phyloP scores from a whole-genome alignment of 2,888 invertebrate species.

The Liopterus haemorrhoidalis region DNA sequence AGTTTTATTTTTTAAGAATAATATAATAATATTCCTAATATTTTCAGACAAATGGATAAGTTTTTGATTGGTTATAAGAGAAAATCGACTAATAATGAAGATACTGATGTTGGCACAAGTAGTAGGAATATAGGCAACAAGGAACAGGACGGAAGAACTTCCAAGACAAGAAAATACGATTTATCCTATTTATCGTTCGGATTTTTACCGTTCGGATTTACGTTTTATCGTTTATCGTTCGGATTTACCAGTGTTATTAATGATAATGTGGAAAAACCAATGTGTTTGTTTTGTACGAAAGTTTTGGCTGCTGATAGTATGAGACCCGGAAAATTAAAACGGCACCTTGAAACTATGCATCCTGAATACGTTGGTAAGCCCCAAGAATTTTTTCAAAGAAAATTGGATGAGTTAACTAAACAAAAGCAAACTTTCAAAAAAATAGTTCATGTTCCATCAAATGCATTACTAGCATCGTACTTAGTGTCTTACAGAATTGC shows the following conservation, averaged over 20 bases:
- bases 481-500: constrained; percentile 24
- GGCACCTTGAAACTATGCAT: constrained; percentile 25
- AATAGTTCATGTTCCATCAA: constrained; percentile 16
- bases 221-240: constrained; percentile 26
- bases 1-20: background rate
- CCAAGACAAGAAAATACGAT: constrained; percentile 23
- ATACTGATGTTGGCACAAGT: constrained; percentile 19
- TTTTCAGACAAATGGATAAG: background rate
- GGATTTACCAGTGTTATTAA: constrained; percentile 24
- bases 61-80: constrained; percentile 14
- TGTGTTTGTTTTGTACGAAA: constrained; percentile 30
- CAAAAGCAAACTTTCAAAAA: constrained; percentile 22
- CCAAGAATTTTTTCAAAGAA: constrained; percentile 23
- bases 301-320: constrained; percentile 26
- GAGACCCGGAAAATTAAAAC: constrained; percentile 25
- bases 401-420: constrained; percentile 22
- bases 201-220: constrained; percentile 30
- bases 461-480: constrained; percentile 23
- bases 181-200: constrained; percentile 26
- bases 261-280: constrained; percentile 27
- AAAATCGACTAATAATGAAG: constrained; percentile 25
- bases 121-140: too few species aligned
- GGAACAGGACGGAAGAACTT: constrained; percentile 17
- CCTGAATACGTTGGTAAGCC: constrained; percentile 24
- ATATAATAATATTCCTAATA: background rate